These are phyloP conservation scores for Nemotelus pantherinus DNA, from an alignment of 2,888 invertebrate species.

Conservation along the genomic window DNA sequence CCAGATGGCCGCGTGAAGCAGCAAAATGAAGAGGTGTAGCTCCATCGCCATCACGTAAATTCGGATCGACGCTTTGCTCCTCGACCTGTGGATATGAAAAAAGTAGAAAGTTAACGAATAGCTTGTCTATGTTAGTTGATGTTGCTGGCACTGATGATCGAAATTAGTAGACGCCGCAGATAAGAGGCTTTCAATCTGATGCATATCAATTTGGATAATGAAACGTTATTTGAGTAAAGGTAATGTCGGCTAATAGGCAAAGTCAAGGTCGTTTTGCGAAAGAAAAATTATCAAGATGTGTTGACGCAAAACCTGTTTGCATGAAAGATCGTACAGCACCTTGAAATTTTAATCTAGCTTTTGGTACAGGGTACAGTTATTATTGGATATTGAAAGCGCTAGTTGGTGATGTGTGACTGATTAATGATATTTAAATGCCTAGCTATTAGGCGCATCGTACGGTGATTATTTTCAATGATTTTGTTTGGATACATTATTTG, in stretches of 20 bases:
- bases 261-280: constrained; percentile 41
- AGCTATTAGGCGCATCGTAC: too few relatives aligned
- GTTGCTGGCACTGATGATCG: not conserved
- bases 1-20: constrained; percentile 83
- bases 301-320: constrained; percentile 16
- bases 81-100: constrained; percentile 69
- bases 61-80: constrained; percentile 85
- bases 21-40: constrained; percentile 91
- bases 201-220: not conserved
- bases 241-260: constrained; percentile 23
- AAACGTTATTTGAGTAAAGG: not conserved
- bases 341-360: not conserved
- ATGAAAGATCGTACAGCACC: not conserved
- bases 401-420: too few relatives aligned
- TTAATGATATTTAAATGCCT: too few relatives aligned
- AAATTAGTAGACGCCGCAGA: not conserved
- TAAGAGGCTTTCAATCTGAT: not conserved
- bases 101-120: constrained; percentile 37
- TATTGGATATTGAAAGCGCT: too few relatives aligned
- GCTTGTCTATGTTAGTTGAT: not conserved
- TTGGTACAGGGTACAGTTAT: too few relatives aligned
- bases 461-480: too few relatives aligned
- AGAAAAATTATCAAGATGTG: not conserved
- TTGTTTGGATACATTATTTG: too few relatives aligned
- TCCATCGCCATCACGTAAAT: constrained; percentile 87